Percentiles rank a stretch among this genome's conserved stretches.
phyloP scores from a whole-genome alignment of 1,140 invertebrate genomes.

The Ylistrum balloti region DNA sequence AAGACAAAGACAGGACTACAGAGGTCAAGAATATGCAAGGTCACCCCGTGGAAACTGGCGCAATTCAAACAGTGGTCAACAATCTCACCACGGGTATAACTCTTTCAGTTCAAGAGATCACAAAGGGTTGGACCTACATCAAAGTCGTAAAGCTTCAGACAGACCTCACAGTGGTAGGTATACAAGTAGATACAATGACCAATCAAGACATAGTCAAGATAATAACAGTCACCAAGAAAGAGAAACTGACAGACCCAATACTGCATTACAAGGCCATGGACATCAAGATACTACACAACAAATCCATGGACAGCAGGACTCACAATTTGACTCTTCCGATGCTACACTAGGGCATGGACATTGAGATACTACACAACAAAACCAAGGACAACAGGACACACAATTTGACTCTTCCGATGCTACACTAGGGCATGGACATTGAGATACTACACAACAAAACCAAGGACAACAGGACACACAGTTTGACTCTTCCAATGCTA shows the following conservation, averaged over 20 bases:
- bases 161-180: conserved; percentile 1
- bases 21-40: neutral
- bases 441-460: no score
- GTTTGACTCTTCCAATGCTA: no score
- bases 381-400: no score
- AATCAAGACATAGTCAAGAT: neutral
- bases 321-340: no score
- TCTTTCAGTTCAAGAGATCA: neutral
- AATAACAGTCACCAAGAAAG: neutral
- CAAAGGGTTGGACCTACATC: neutral
- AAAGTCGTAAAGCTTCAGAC: neutral
- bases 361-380: no score
- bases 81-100: neutral
- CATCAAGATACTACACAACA: neutral
- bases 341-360: no score
- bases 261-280: neutral
- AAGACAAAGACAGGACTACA: neutral
- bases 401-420: no score
- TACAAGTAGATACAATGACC: neutral
- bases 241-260: neutral
- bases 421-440: no score
- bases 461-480: no score
- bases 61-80: neutral
- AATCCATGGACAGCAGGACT: no score
- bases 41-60: neutral